Base-by-base conservation (phyloP, 2,888 invertebrate genomes). In the Drosophila heteroneura region DNA sequence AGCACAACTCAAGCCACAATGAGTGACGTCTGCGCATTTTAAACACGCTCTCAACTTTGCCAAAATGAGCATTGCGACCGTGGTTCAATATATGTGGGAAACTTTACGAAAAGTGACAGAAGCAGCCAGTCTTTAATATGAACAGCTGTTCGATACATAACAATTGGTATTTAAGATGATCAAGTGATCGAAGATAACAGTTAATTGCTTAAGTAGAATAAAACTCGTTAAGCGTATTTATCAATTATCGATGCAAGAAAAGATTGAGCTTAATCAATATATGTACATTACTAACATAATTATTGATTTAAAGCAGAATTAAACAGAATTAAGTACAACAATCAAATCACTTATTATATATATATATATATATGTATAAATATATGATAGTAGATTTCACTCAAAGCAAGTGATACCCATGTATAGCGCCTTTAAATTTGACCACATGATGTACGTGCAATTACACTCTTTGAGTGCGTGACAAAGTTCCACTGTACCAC, bases 1-100 rank as follows among this genome's bases (percentile, higher is more conserved):
- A 74, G 66, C 44, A n/a, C 19, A 35, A 41, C 72, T 76, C 65
- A 22, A 41, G n/a, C 7, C 5, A 57, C 51, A 44, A 16, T 41
- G 57, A 26, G 56, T 49, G 54, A 62, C 79, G 79, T 39, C 77
- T 79, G 79, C 79, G 79, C 76, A 49, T 26, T 65, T n/a, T 4
- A 12, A 7, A 47, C 12, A 19, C 26, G 28, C 62, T 53, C 81
- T 66, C 75, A 61, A 51, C 22, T 51, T 30, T 5, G 49, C 35
- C 3, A 57, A 60, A 26, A 39, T 26, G 47, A 72, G 49, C 35
- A 47, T 47, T 66, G 51, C 51, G 66, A 51, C 77, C 22, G 69
- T 76, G 79, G 65, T 32, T n/a, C 65, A 7, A 14, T 10, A 33
- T 1, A 12, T 7, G 2, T 28, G 16, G 0, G 35, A 56, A 37